Percentiles rank a stretch among this genome's conserved stretches.
Conservation (phyloP, 2,888 invertebrate genomes). For the Rhogogaster chlorosoma region DNA sequence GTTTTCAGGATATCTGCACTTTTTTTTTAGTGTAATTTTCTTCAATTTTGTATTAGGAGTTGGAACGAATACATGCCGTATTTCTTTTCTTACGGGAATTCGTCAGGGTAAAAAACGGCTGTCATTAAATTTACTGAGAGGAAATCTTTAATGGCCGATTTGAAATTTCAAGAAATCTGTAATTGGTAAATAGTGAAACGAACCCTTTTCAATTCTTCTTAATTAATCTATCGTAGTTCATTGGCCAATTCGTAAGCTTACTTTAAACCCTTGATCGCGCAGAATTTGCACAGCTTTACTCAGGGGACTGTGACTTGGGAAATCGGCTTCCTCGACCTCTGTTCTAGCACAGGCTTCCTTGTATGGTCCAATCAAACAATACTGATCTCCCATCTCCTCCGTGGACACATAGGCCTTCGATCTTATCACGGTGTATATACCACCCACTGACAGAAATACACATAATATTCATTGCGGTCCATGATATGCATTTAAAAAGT, state of each 20-base stretch:
- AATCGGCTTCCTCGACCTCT: slow-evolving; percentile 96
- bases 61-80: neutral
- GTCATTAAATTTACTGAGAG: neutral
- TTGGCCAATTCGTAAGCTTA: slow-evolving; percentile 69
- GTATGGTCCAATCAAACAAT: slow-evolving; percentile 96
- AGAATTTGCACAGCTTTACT: slow-evolving; percentile 88
- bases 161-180: neutral
- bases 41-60: neutral
- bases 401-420: slow-evolving; percentile 98
- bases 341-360: slow-evolving; percentile 96
- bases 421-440: slow-evolving; percentile 99
- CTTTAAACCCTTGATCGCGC: slow-evolving; percentile 93
- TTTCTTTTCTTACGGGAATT: neutral
- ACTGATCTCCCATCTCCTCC: slow-evolving; percentile 99
- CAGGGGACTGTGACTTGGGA: slow-evolving; percentile 87
- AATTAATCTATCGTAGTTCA: neutral
- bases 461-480: neutral
- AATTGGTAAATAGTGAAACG: neutral
- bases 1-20: neutral
- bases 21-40: neutral
- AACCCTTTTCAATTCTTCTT: neutral
- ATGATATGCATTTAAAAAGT: neutral
- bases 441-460: slow-evolving; percentile 87
- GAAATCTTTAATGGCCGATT: neutral
- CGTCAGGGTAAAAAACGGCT: neutral